Base-by-base conservation (phyloP, 2,113 vertebrate genomes). In the Trematomus loennbergii region DNA sequence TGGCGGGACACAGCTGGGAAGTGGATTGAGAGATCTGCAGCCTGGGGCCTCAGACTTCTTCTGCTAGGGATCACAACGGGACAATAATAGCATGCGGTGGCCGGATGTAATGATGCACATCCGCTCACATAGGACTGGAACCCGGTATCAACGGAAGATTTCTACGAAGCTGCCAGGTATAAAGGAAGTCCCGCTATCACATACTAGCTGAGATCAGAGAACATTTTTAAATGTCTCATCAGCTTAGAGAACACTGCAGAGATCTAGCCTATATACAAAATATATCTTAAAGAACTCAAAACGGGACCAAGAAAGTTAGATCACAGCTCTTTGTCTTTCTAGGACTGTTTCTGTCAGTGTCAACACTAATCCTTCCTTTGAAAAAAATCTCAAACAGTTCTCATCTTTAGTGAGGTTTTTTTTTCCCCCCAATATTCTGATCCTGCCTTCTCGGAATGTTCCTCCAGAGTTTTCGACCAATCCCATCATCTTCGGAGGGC, bases 401-500 rank as follows among this genome's bases (percentile, higher is more conserved):
- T 45, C 61, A 84, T 77, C 64, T 25, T n/a, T 53, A 72, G 66
- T 74, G 71, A 29, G 29, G 3, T 29, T 12, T 60, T 36, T 72
- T 78, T 70, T 55, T 49, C 59, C 76, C 72, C 73, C 80, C 86
- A 89, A 88, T 74, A 18, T 25, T 63, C 63, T 22, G 62, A 7
- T 9, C 25, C 78, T 66, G 58, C 63, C 72, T 82, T 85, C 83
- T 83, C 78, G 54, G 63, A 76, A 81, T 40, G 65, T 69, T 86
- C 45, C 12, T 15, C 33, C 3, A 22, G 60, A 76, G 75, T 59
- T 62, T 76, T 55, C 3, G 9, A 88, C 85, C 88, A 80, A 91
- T 88, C 81, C 81, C 81, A 61, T 65, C 62, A 46, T 55, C 59
- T 78, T 90, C 79, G 57, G 66, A 33, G 86, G 66, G 73, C 48